These are phyloP conservation scores for Ochotona princeps DNA, from an alignment of 2,113 vertebrate species.

Conservation along the genomic window DNA sequence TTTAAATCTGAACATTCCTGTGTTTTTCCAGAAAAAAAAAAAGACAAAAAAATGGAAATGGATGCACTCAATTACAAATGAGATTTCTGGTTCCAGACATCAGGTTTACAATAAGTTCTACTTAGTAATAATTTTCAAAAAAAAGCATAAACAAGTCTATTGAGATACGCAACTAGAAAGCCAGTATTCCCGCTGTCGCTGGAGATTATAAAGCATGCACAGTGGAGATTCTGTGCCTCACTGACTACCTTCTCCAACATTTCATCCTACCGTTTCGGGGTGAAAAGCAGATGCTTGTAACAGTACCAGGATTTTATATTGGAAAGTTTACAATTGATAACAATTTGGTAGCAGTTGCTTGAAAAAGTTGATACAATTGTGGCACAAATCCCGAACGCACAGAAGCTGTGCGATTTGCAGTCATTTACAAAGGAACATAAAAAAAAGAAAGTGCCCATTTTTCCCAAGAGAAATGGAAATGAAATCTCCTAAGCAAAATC, in stretches of 20 bases:
- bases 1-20: constrained; percentile 18
- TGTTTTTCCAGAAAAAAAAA: neutral
- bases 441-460: constrained; percentile 72
- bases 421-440: constrained; percentile 63
- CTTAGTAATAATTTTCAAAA: constrained; percentile 35
- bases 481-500: constrained; percentile 72
- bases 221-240: constrained; percentile 61
- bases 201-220: constrained; percentile 77
- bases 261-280: constrained; percentile 68
- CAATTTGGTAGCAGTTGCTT: constrained; percentile 54
- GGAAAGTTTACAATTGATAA: constrained; percentile 70
- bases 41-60: neutral
- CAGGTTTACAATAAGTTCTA: constrained; percentile 55
- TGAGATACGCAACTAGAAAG: constrained; percentile 69
- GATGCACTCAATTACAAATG: constrained; percentile 36
- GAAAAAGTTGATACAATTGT: constrained; percentile 42
- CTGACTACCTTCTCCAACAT: constrained; percentile 75
- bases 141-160: constrained; percentile 49
- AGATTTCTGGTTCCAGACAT: constrained; percentile 5
- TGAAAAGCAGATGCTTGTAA: constrained; percentile 62
- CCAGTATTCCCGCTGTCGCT: constrained; percentile 71
- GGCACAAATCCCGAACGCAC: constrained; percentile 21
- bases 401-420: constrained; percentile 62
- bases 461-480: constrained; percentile 76
- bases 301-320: constrained; percentile 47